Percentiles rank a stretch among this genome's conserved stretches.
These are phyloP conservation scores for Temnothorax ravouxi DNA, from an alignment of 2,888 invertebrate species.

Conservation along the genomic window DNA sequence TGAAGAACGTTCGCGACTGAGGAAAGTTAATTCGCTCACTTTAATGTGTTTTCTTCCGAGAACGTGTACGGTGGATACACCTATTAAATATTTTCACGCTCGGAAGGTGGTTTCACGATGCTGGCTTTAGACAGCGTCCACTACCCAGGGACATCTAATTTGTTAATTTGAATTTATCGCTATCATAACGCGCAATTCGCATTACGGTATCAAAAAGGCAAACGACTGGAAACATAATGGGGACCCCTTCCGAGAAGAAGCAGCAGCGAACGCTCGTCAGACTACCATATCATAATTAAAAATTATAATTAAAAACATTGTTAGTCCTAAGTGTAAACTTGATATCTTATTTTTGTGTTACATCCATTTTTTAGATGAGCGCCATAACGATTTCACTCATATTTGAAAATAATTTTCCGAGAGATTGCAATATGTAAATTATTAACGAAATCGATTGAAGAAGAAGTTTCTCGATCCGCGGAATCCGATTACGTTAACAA, in stretches of 20 bases:
- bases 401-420: background rate
- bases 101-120: background rate
- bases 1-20: background rate
- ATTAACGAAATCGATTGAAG: background rate
- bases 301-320: background rate
- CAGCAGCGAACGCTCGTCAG: background rate
- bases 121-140: background rate
- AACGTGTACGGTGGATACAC: background rate
- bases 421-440: background rate
- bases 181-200: background rate
- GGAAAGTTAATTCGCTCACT: constrained; percentile 26
- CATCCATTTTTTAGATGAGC: background rate
- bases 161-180: constrained; percentile 37
- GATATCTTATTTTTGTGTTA: background rate
- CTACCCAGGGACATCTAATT: constrained; percentile 26
- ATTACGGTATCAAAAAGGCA: background rate
- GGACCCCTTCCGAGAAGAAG: constrained; percentile 4
- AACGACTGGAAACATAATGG: constrained; percentile 26
- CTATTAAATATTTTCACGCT: constrained; percentile 38
- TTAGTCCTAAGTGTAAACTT: background rate
- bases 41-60: constrained; percentile 1
- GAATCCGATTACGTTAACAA: background rate
- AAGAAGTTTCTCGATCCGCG: background rate
- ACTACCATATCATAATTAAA: constrained; percentile 7
- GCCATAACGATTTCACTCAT: background rate